Evolutionary conservation across 1,140 invertebrate genomes (phyloP).

Genomic region (Nasonia longicornis): DNA sequence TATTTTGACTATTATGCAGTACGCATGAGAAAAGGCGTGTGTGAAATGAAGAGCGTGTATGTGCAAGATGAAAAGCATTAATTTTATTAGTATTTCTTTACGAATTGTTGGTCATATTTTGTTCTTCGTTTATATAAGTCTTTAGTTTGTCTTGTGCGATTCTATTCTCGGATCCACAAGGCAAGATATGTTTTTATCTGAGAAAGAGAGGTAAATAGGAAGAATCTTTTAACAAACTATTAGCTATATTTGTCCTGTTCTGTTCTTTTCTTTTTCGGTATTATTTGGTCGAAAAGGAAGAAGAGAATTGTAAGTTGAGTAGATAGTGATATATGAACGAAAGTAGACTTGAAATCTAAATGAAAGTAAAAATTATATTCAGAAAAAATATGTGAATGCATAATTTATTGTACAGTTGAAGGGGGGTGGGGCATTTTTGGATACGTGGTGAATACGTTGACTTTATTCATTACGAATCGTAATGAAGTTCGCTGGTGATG

Average conservation of each 20-base stretch:
- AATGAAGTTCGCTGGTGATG: constrained; percentile 27
- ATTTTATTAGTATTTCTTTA: constrained; percentile 45
- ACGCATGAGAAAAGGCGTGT: constrained; percentile 10
- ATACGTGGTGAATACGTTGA: constrained; percentile 16
- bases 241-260: constrained; percentile 26
- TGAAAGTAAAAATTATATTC: constrained; percentile 41
- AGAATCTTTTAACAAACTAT: constrained; percentile 25
- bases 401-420: constrained; percentile 47
- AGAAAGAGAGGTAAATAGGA: constrained; percentile 3
- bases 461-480: constrained; percentile 28
- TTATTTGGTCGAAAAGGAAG: constrained; percentile 34
- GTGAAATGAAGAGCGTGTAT: neutral
- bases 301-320: constrained; percentile 18
- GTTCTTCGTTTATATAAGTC: constrained; percentile 21
- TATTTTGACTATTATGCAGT: constrained; percentile 43
- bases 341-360: constrained; percentile 34
- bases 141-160: constrained; percentile 2
- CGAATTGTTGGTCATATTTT: constrained; percentile 44
- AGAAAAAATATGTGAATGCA: constrained; percentile 36
- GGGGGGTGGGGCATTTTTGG: constrained; percentile 10
- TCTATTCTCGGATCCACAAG: neutral
- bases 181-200: constrained; percentile 37
- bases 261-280: constrained; percentile 34
- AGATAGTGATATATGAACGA: constrained; percentile 42
- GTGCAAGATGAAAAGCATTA: constrained; percentile 9